Evolutionary conservation across 2,797 vertebrate genomes (phyloP), one percentile per base, ranked within the genome.

Genomic region (Xiphophorus birchmanni): DNA sequence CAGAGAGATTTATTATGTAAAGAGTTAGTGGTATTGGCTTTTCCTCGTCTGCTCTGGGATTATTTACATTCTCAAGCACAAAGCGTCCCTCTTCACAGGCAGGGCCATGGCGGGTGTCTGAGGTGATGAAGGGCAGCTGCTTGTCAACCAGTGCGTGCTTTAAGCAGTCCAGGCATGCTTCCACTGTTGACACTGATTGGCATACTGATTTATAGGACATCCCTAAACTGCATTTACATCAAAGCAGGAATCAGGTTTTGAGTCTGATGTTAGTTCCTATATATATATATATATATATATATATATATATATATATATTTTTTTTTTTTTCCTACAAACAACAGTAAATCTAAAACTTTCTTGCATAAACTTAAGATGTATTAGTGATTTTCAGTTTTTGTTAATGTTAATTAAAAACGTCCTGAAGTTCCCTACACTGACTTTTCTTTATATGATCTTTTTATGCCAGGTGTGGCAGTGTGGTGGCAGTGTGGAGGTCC

Each of bases 401-500:
- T 44, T 13, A 29, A 11, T 3, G 26, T 29, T 29, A 72, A 71
- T 2, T 71, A 29, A 13, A 71, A n/a, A 29, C n/a, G 8, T 17
- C 42, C 42, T 45, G 6, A 47, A 29, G 42, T 45, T 45, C 2
- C n/a, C 26, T 47, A 18, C 1, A 2, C 69, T 15, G 69, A 74
- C 23, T 21, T 60, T 47, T 45, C 6, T 85, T 42, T 89, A 21
- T 79, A 0, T 84, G 7, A 83, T 1, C 42, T 88, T 65, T 89
- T 9, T 84, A 3, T 87, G 18, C 47, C 81, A 96, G 95, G 95
- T 95, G 76, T 96, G 95, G 95, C 95, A 96, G 88, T 96, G 95
- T 82, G 95, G 95, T 6, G 98, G 98, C 60, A 99, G 98, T 0
- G 97, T 99, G 3, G 98, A 99, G 91, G 98, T 99, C 35, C 94